Base-by-base conservation (phyloP, 2,113 vertebrate genomes). In the Ailurus styani region DNA sequence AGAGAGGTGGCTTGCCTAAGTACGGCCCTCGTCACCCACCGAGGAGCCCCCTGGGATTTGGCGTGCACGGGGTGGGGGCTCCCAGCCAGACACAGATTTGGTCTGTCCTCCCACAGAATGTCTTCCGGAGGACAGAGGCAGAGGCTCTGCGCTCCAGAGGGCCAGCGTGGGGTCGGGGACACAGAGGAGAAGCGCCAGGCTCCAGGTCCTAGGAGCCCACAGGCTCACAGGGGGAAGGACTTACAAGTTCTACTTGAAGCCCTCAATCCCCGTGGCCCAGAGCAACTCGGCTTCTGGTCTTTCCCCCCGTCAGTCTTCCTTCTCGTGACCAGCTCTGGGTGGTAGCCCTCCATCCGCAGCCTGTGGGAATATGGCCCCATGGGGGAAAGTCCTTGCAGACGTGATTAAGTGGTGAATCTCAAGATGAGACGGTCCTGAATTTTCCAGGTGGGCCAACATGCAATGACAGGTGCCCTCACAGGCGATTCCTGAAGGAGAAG, bases 31-130 rank as follows among this genome's bases (percentile, higher is more conserved):
- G 1, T 29, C 72, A 29, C 2, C 42, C 14, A n/a, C 72, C 4
- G 7, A 15, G 73, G 73, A 47, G 14, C 42, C 45, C 42, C 4
- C 42, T 29, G 73, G 23, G 73, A 2, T 17, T 17, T 5, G 10
- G 7, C 4, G 0, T 10, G 25, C 2, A 0, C 27, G 0, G 4
- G 15, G 27, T 10, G 14, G 42, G 27, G 27, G 42, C 42, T 47
- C 42, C 14, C 0, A 8, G 42, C 13, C 73, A 17, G 31, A 15
- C 42, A 1, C 73, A 2, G 77, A 34, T n/a, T 13, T n/a, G 47
- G 1, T 23, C 1, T 5, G 21, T 66, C 57, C 12, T 8, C 20
- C 11, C 14, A 20, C 6, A 8, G 31, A n/a, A 13, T 0, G 1
- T 25, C 62, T 14, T 15, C 34, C 18, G 23, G 50, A 6, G 34